Percentiles rank a stretch among this genome's conserved stretches.
Evolutionary conservation across 2,888 invertebrate species (phyloP).

Genomic region (Caenorhabditis panamensis): DNA sequence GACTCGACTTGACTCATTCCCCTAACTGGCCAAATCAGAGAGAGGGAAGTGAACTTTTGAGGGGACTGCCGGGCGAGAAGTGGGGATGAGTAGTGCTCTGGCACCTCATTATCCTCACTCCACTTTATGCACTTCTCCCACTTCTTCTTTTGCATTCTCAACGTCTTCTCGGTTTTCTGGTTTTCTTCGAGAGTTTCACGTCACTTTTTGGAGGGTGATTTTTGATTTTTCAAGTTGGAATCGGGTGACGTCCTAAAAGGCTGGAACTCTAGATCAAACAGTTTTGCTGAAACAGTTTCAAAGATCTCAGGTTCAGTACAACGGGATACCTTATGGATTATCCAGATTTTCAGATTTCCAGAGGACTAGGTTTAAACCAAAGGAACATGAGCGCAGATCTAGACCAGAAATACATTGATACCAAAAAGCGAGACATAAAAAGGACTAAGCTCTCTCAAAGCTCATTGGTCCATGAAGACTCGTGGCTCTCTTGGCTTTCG

Average conservation of each 20-base stretch:
- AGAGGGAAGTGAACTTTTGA: not conserved
- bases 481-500: no score
- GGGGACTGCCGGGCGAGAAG: not conserved
- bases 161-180: no score
- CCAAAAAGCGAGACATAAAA: no score
- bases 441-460: no score
- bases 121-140: constrained; percentile 2
- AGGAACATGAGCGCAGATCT: no score
- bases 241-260: no score
- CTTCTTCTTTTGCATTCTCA: constrained; percentile 16
- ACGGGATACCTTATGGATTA: not conserved
- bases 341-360: not conserved
- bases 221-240: not conserved
- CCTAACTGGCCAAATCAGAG: constrained; percentile 46
- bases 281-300: no score
- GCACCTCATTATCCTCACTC: constrained; percentile 44
- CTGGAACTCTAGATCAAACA: no score
- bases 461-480: no score
- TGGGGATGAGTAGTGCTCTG: constrained; percentile 26
- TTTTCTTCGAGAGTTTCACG: no score
- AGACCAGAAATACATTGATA: not conserved
- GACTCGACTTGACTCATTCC: not conserved
- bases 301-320: no score
- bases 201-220: not conserved
- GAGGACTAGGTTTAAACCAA: not conserved